Evolutionary conservation across 2,113 vertebrate species (phyloP), one percentile per base, ranked within the genome.

Genomic region (Spea bombifrons): DNA sequence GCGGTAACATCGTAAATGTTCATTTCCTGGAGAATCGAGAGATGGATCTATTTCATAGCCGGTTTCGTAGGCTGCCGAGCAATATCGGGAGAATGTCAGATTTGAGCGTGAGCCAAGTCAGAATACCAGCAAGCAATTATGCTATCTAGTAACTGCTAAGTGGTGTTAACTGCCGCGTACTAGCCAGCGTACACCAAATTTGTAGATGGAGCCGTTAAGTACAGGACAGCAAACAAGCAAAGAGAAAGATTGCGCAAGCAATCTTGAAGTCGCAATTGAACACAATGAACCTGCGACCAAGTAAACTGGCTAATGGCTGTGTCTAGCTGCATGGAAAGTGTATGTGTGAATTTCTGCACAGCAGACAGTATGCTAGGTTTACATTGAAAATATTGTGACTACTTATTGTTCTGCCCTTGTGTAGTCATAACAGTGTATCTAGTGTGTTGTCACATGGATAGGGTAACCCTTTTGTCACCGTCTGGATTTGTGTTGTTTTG

Each of bases 71-170:
- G 9, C 43, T 45, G 9, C 48, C 5, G 17, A 59, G 65, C 46
- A 47, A 63, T 44, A 46, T 79, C 30, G 63, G 57, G 72, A 57
- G 63, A 43, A 78, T 52, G 59, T 66, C 44, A 66, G 48, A 44
- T 13, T 73, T 79, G 70, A 79, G 13, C 16, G 15, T 12, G 50
- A 67, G 77, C 77, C 77, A 79, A 73, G 50, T 66, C 52, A 57
- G 77, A 73, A 79, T 79, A 80, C 70, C 77, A 80, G 77, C 77
- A 73, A 73, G 77, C 77, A 57, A 73, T 73, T 73, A 67, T 80
- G 71, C 77, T 73, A 73, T 80, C 77, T 80, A 73, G 67, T 80
- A 80, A 80, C 70, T 80, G 61, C 17, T 65, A 80, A 79, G 77
- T 79, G 77, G 77, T 73, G 77, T 73, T 80, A 73, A 80, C 77